Percentiles rank a stretch among this genome's conserved stretches.
Evolutionary conservation across 2,888 invertebrate genomes (phyloP).

Genomic region (Dexiosoma caninum): DNA sequence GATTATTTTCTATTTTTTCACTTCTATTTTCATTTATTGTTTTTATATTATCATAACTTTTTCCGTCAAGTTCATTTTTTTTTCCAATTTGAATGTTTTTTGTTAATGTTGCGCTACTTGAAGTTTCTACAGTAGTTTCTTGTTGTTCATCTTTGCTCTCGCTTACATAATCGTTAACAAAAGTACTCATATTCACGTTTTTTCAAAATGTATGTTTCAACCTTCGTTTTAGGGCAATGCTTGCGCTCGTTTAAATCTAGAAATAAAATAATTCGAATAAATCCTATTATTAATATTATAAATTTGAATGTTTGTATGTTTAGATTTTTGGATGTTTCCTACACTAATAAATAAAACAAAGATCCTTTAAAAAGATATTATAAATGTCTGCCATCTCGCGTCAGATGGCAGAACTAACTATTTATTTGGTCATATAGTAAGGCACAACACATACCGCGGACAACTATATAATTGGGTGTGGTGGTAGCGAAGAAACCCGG

Average conservation of each 20-base stretch:
- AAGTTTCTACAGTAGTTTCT: constrained; percentile 42
- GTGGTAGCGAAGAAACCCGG: no score
- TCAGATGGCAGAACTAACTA: no score
- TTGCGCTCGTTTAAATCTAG: constrained; percentile 4
- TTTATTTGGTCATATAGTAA: no score
- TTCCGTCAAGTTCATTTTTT: constrained; percentile 47
- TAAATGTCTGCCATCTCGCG: no score
- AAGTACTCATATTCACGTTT: constrained; percentile 67
- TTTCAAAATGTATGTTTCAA: constrained; percentile 24
- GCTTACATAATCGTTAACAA: constrained; percentile 66
- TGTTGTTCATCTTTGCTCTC: constrained; percentile 62
- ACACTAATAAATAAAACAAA: no score
- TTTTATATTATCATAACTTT: constrained; percentile 34
- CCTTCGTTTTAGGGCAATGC: constrained; percentile 13
- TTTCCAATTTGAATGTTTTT: constrained; percentile 65
- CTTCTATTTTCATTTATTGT: constrained; percentile 45
- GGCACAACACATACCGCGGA: no score
- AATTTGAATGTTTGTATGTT: no score
- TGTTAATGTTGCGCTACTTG: constrained; percentile 57
- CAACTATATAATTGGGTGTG: no score
- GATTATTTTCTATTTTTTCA: constrained; percentile 46
- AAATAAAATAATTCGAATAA: no score
- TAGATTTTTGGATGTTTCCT: no score
- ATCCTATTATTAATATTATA: no score
- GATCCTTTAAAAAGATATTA: no score